Base-by-base conservation (phyloP, 2,113 vertebrate genomes). In the Nyctereutes procyonoides region DNA sequence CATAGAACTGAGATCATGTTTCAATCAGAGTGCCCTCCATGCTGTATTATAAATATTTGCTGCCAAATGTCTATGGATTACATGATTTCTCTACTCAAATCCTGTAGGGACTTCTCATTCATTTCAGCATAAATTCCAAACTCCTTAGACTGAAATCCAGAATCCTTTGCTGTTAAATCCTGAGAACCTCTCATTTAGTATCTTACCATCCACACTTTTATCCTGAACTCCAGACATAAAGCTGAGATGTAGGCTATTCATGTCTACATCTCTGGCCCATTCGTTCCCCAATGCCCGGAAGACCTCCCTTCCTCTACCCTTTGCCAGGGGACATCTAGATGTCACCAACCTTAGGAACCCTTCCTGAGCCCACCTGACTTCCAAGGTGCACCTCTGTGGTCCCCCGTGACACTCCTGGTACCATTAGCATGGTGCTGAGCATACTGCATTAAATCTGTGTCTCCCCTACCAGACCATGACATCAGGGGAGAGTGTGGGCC, bases 351-450 rank as follows among this genome's bases (percentile, higher is more conserved):
- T 43, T 35, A 15, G 35, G 58, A 71, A 8, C n/a, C 30, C 43
- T 93, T 83, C 77, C 26, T 24, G 60, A 38, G 13, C 16, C 30
- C 12, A 1, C 48, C 26, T 15, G 17, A 6, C 1, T 56, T 11
- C 48, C 24, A 6, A 55, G 19, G 62, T 2, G 15, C 5, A 1
- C 22, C n/a, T 20, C 28, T 15, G 16, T 24, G 9, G 43, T 30
- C 24, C 20, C 28, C 26, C 0, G 1, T 1, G 81, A 10, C 3
- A 6, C 3, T 2, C 35, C 3, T 8, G 16, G 22, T 5, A 19
- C 30, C 10, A 1, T 24, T 1, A 28, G 15, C 26, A 4, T 24
- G 22, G 2, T 7, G 16, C 43, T 16, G 30, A 22, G 30, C 15
- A 8, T 9, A 8, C 3, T 15, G 14, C 26, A 0, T 63, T 55